Evolutionary conservation across 2,888 invertebrate species (phyloP).

Genomic region (Andrena flavipes): DNA sequence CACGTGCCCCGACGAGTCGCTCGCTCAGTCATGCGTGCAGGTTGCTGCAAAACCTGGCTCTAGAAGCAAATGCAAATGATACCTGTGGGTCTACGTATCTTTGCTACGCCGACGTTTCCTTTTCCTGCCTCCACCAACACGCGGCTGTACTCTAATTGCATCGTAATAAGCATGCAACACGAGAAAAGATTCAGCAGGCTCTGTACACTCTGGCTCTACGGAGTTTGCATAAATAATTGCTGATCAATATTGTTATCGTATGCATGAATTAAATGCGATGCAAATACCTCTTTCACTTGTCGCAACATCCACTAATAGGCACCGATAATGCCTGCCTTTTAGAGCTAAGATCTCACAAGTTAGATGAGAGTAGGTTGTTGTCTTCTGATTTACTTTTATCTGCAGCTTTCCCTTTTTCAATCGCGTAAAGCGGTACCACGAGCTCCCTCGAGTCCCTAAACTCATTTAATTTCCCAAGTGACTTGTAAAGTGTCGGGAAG

Average conservation of each 20-base stretch:
- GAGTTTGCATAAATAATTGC: not conserved
- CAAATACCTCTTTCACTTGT: not conserved
- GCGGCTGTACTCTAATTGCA: constrained; percentile 52
- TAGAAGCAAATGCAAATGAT: constrained; percentile 66
- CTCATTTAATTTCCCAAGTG: constrained; percentile 37
- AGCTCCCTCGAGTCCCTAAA: constrained; percentile 30
- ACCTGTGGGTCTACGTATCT: constrained; percentile 51
- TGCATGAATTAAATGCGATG: not conserved
- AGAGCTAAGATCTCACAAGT: not conserved
- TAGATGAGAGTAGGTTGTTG: not conserved
- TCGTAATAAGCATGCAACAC: constrained; percentile 26
- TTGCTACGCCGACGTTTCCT: constrained; percentile 46
- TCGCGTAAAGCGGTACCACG: not conserved
- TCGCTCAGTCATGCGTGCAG: constrained; percentile 70
- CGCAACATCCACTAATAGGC: not conserved
- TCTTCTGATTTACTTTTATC: not conserved
- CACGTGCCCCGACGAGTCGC: constrained; percentile 42
- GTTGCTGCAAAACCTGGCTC: constrained; percentile 64
- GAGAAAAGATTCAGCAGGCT: constrained; percentile 31
- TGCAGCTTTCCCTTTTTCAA: not conserved
- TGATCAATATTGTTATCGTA: constrained; percentile 27
- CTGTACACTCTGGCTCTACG: constrained; percentile 2
- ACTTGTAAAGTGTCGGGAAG: constrained; percentile 38
- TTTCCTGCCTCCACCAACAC: constrained; percentile 38
- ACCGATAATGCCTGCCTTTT: no score